Percentiles rank a stretch among this genome's conserved stretches.
These are phyloP conservation scores for Seira sanloemensis DNA, from an alignment of 2,888 invertebrate species.

Conservation along the genomic window DNA sequence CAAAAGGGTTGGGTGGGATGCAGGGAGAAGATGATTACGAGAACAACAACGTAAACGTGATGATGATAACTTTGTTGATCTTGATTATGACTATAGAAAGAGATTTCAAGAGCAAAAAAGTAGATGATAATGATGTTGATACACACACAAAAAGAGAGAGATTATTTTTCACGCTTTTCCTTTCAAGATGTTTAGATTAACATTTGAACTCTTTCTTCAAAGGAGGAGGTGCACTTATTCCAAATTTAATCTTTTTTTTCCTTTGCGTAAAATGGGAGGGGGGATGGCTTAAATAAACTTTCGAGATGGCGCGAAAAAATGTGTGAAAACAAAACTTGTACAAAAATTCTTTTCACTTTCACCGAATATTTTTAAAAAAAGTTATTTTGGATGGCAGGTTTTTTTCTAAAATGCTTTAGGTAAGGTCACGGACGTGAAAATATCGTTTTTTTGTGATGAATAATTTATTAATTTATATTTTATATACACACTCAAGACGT, in stretches of 20 bases:
- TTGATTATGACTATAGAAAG: conserved; percentile 18
- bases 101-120: conserved; percentile 21
- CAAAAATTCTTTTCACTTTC: conserved; percentile 8
- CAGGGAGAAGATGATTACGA: conserved; percentile 58
- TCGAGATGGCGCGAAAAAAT: conserved; percentile 25
- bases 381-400: conserved; percentile 3
- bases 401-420: conserved; percentile 12
- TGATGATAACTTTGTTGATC: conserved; percentile 38
- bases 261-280: not conserved
- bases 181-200: too few species aligned
- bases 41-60: conserved; percentile 32
- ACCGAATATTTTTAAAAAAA: conserved; percentile 6
- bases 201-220: not conserved
- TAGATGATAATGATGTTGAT: conserved; percentile 14
- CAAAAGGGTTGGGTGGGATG: not conserved
- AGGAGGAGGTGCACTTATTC: not conserved
- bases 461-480: conserved; percentile 1
- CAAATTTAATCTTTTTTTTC: not conserved
- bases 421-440: conserved; percentile 64
- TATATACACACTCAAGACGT: not conserved
- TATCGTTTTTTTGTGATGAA: not conserved
- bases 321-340: not conserved
- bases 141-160: not conserved
- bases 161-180: not conserved
- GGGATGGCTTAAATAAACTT: not conserved